Evolutionary conservation across 2,797 vertebrate species (phyloP).

Genomic region (Halcyon leucocephala): DNA sequence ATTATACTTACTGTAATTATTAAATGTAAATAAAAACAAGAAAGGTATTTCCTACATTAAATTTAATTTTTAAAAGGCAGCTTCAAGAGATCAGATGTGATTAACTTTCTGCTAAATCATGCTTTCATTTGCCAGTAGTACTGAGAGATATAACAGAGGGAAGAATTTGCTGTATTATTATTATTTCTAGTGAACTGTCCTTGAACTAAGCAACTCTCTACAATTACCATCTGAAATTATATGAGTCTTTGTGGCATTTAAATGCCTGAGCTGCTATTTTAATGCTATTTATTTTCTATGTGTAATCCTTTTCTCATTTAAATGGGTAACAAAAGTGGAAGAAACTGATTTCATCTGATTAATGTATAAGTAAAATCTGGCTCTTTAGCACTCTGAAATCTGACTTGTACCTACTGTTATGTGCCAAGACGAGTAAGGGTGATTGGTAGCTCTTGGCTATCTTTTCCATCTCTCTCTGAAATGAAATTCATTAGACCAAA

Average conservation of each 20-base stretch:
- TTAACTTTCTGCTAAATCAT: background rate
- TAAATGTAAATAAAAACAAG: background rate
- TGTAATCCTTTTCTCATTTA: background rate
- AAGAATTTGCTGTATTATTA: background rate
- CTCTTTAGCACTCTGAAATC: background rate
- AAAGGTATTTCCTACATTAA: background rate
- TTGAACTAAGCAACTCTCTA: background rate
- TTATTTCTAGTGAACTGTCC: background rate
- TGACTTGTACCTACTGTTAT: background rate
- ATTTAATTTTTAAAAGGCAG: background rate
- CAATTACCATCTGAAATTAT: background rate
- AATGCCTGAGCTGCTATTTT: background rate
- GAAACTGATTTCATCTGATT: background rate
- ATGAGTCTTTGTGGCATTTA: background rate
- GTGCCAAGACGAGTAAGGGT: background rate
- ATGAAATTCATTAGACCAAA: background rate
- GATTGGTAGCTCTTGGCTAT: background rate
- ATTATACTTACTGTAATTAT: background rate
- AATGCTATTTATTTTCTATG: background rate
- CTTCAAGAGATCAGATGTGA: background rate
- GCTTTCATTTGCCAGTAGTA: background rate
- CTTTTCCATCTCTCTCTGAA: background rate
- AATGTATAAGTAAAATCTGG: background rate
- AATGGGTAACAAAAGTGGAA: background rate
- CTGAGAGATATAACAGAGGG: background rate